phyloP scores from a whole-genome alignment of 2,888 invertebrate species.

The Leptinotarsa rubiginosa region DNA sequence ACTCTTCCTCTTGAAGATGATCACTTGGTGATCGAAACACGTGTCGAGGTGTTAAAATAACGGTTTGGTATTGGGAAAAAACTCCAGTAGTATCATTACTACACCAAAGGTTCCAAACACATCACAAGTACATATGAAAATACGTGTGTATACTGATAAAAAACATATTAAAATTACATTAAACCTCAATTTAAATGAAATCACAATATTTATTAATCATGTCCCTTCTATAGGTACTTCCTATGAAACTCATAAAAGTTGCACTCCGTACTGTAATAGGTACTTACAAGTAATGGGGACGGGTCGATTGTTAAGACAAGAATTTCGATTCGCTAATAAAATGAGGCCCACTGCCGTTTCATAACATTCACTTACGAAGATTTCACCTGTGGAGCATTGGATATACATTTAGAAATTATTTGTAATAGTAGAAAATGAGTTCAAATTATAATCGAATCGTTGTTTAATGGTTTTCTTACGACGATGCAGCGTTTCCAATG shows the following conservation, averaged over 20 bases:
- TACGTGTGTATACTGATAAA: too few relatives aligned
- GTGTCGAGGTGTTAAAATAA: too few relatives aligned
- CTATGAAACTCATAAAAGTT: not conserved
- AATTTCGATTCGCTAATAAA: constrained; percentile 9
- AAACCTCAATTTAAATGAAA: too few relatives aligned
- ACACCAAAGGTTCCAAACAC: too few relatives aligned
- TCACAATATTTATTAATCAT: too few relatives aligned
- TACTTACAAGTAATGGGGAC: not conserved
- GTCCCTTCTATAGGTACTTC: not conserved
- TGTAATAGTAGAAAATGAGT: constrained; percentile 17
- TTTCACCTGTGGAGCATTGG: constrained; percentile 7
- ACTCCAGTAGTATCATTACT: too few relatives aligned
- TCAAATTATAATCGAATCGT: constrained; percentile 14
- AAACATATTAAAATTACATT: too few relatives aligned
- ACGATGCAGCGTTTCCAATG: not conserved
- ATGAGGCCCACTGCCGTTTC: constrained; percentile 7
- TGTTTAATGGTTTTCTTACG: constrained; percentile 10
- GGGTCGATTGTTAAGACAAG: not conserved
- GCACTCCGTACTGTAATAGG: not conserved
- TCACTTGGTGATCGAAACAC: too few relatives aligned
- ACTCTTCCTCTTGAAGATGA: too few relatives aligned
- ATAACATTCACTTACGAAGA: constrained; percentile 9
- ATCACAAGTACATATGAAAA: too few relatives aligned
- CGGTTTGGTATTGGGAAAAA: too few relatives aligned
- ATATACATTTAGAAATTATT: constrained; percentile 15